Evolutionary conservation across 2,113 vertebrate species (phyloP), one percentile per base, ranked within the genome.

Genomic region (Larimichthys crocea): DNA sequence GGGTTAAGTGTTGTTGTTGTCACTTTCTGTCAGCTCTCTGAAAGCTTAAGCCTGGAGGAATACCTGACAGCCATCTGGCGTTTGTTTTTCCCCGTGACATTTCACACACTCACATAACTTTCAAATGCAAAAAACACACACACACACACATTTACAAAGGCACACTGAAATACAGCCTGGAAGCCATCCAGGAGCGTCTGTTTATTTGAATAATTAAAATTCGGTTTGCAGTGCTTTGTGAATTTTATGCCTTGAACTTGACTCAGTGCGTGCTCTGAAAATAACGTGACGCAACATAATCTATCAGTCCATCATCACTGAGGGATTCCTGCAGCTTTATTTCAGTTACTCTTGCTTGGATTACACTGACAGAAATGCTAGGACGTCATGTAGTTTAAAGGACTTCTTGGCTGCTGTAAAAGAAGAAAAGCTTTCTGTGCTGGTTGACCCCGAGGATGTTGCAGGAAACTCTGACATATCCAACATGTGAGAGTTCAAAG

Each of bases 41-140:
- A 72, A 80, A 75, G 29, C 26, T 42, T 17, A 53, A 53, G 56
- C 84, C 85, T 31, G 35, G 65, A 87, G 77, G 69, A 77, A 81
- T 55, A 87, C 84, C 88, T 85, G 86, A 91, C 80, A 84, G 72
- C 87, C 88, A 86, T 86, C 81, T 87, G 86, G 44, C 1, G 49
- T 22, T 70, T 82, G 71, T 84, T 87, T 73, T 75, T 56, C 63
- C 74, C 42, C 0, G n/a, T 79, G 76, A 78, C 75, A 74, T 55
- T 26, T 55, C 53, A n/a, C 59, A 40, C 60, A 71, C 64, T 15
- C 60, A 49, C 4, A 72, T 8, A 20, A 75, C 59, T 40, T 53
- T 26, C 42, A 26, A 4, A 60, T 3, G 44, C 44, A 40, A 3
- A n/a, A 10, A 19, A 63, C 9, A 3, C 50, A 61, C 4, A 3